Evolutionary conservation across 2,888 invertebrate species (phyloP).

Genomic region (Leucozona laternaria): DNA sequence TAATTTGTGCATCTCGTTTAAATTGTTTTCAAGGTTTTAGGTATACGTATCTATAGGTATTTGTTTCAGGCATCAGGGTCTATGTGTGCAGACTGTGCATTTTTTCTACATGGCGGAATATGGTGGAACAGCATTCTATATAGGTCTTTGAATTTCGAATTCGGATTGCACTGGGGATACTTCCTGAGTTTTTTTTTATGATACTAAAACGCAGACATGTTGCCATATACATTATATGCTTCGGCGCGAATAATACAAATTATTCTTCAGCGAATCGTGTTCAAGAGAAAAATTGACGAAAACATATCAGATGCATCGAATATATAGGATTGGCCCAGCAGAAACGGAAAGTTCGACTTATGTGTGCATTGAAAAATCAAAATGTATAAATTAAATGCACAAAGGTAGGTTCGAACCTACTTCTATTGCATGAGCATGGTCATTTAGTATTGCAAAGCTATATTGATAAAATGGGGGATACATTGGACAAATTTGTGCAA

Average conservation of each 20-base stretch:
- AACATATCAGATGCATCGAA: neutral
- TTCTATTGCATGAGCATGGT: no score
- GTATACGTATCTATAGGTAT: slow-evolving; percentile 3
- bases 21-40: slow-evolving; percentile 59
- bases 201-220: slow-evolving; percentile 51
- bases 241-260: slow-evolving; percentile 22
- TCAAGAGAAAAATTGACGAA: slow-evolving; percentile 1
- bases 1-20: slow-evolving; percentile 73
- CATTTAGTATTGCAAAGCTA: no score
- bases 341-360: neutral
- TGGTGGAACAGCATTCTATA: slow-evolving; percentile 17
- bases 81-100: neutral
- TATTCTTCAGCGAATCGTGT: slow-evolving; percentile 44
- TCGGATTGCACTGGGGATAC: neutral
- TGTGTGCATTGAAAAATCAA: no score
- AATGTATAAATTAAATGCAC: no score
- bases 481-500: no score
- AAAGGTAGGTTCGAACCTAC: no score
- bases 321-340: slow-evolving; percentile 38
- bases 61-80: slow-evolving; percentile 1
- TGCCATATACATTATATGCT: slow-evolving; percentile 2
- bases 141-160: slow-evolving; percentile 21
- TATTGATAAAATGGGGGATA: no score
- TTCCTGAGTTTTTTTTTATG: slow-evolving; percentile 40
- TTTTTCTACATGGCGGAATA: slow-evolving; percentile 12